Base-by-base conservation (phyloP, 2,797 vertebrate genomes). In the Fistularia commersonii region DNA sequence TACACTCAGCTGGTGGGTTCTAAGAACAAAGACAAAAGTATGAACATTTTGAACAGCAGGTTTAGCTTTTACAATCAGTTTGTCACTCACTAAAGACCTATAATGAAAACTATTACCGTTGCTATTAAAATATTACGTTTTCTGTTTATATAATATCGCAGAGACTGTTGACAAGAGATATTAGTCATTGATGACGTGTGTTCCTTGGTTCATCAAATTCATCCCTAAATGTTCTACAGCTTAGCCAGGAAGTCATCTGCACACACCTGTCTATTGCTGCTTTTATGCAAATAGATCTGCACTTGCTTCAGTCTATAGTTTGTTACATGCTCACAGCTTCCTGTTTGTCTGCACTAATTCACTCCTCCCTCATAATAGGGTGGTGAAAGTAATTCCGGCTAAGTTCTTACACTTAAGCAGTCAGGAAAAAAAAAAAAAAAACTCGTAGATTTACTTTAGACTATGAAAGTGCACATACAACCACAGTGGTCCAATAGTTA, bases 241-340 rank as follows among this genome's bases (percentile, higher is more conserved):
- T 53, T 33, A 74, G 51, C 62, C 43, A 51, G 74, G 52, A 62
- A 64, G 32, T 76, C 67, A 69, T 69, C 51, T 60, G 43, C 72
- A 64, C 67, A 63, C 51, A 49, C 54, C 23, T 23, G 23, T 4
- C 23, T 23, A 23, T 35, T 66, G 69, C 60, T 66, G 69, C 79
- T 65, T 81, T 76, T 59, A 69, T 73, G 66, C 74, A 70, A 77
- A 67, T 47, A 13, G 43, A 43, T 69, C 33, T 72, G 46, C 52
- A 66, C 62, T 54, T 54, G 41, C 39, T 51, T 32, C 44, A 55
- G 39, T 65, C 39, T 57, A 68, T 67, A 57, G 48, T 64, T 49
- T 53, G 36, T 72, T 41, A 38, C 66, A 57, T 33, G 61, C 66
- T 72, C 58, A 11, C 51, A 56, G 56, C 66, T 56, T 23, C 4